Evolutionary conservation across 2,797 vertebrate species (phyloP).

Genomic region (Oophaga sylvatica): DNA sequence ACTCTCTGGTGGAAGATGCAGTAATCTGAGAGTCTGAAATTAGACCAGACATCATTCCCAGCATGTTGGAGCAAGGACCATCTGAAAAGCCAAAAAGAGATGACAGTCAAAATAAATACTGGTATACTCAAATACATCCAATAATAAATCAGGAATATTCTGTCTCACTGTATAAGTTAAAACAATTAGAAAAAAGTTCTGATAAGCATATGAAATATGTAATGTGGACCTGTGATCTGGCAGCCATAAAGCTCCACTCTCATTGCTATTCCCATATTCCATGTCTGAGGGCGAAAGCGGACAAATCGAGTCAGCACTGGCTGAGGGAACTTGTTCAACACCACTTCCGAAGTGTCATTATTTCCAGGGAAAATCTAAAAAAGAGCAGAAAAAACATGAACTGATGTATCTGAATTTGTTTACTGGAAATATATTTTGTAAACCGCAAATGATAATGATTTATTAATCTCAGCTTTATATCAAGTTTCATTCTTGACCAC

Average conservation of each 20-base stretch:
- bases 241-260: slow-evolving; percentile 96
- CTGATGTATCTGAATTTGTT: background rate
- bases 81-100: slow-evolving; percentile 73
- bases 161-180: background rate
- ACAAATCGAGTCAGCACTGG: slow-evolving; percentile 91
- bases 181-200: background rate
- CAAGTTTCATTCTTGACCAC: background rate
- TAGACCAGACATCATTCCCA: slow-evolving; percentile 94
- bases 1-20: slow-evolving; percentile 90
- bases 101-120: background rate
- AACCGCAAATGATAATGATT: background rate
- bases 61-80: slow-evolving; percentile 90
- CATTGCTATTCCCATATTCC: slow-evolving; percentile 91
- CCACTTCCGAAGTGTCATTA: slow-evolving; percentile 88
- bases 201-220: background rate
- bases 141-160: background rate
- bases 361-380: slow-evolving; percentile 92
- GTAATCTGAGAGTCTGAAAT: slow-evolving; percentile 93
- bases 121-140: background rate
- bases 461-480: background rate
- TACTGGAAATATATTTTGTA: background rate
- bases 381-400: slow-evolving; percentile 10
- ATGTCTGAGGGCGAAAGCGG: slow-evolving; percentile 89
- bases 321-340: slow-evolving; percentile 90
- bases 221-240: slow-evolving; percentile 86